A percentile compares a stretch with the other conserved stretches of the same genome.
phyloP scores from a whole-genome alignment of 2,113 vertebrate species.

The Rhea americana region DNA sequence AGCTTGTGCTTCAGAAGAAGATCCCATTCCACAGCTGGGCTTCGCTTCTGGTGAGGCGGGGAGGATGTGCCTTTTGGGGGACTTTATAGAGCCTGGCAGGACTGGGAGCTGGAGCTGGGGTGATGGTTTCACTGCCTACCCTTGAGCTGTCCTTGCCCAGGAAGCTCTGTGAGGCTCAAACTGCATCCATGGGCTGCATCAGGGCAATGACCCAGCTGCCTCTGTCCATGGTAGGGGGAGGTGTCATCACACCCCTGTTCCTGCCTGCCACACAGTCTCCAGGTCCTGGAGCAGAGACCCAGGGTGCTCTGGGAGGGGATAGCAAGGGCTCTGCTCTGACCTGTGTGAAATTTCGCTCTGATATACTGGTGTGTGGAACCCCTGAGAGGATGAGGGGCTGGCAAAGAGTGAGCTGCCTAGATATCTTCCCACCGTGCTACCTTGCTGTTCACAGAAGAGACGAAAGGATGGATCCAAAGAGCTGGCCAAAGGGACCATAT shows the following conservation, averaged over 20 bases:
- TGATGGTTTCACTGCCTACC: not conserved
- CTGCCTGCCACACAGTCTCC: not conserved
- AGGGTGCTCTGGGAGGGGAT: not conserved
- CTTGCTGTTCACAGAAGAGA: slow-evolving; percentile 81
- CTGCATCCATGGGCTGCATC: not conserved
- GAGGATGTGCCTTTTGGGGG: not conserved
- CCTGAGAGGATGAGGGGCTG: not conserved
- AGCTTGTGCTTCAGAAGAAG: slow-evolving; percentile 92
- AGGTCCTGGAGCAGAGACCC: not conserved
- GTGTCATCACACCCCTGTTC: not conserved
- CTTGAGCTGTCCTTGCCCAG: not conserved
- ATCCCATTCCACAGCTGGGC: slow-evolving; percentile 94
- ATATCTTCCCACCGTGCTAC: not conserved
- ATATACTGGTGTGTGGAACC: not conserved
- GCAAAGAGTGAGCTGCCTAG: not conserved
- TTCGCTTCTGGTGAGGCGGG: slow-evolving; percentile 83
- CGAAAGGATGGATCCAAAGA: slow-evolving; percentile 80
- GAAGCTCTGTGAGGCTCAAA: not conserved
- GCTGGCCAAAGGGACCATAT: slow-evolving; percentile 24
- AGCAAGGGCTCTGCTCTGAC: not conserved
- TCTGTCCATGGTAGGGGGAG: not conserved
- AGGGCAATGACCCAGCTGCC: not conserved
- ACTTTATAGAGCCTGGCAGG: not conserved
- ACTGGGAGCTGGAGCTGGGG: not conserved
- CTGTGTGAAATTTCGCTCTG: not conserved